Conservation (phyloP, 2,797 vertebrate species). For the Clarias platycephalus region DNA sequence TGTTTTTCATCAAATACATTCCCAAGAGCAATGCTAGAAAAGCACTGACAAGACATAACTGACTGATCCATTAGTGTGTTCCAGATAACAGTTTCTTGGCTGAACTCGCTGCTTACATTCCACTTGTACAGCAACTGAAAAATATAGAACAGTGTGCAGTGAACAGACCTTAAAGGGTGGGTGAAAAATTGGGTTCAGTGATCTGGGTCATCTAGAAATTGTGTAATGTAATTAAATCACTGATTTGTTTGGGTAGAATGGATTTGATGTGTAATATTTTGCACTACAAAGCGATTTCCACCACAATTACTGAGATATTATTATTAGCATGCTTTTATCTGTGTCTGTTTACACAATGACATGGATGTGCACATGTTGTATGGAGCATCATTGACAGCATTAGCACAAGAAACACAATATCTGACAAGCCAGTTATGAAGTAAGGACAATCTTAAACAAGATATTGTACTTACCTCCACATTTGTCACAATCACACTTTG, state of each 20-base stretch:
- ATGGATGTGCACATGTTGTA: not conserved
- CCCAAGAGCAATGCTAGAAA: conserved; percentile 80
- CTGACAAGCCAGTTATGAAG: conserved; percentile 46
- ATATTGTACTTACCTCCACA: conserved; percentile 40
- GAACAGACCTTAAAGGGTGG: conserved; percentile 27
- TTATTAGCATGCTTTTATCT: not conserved
- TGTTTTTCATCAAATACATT: conserved; percentile 84
- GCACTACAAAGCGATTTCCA: conserved; percentile 7
- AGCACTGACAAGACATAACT: conserved; percentile 75
- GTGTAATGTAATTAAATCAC: conserved; percentile 1
- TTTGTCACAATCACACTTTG: conserved; percentile 55
- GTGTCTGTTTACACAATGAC: conserved; percentile 22
- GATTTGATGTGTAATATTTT: conserved; percentile 5
- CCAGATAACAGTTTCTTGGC: conserved; percentile 71
- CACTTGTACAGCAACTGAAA: conserved; percentile 71
- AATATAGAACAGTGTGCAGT: conserved; percentile 21
- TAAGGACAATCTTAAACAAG: conserved; percentile 48
- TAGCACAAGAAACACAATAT: conserved; percentile 37
- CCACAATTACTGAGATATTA: not conserved
- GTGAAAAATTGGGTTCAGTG: conserved; percentile 15
- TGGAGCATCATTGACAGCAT: conserved; percentile 31
- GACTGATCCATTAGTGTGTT: conserved; percentile 81
- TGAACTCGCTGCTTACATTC: conserved; percentile 70
- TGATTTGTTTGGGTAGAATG: not conserved
- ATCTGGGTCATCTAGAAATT: conserved; percentile 14